Evolutionary conservation across 30 jellyfish, hydroid and myxozoan species (phyloP).

Genomic region (Sanderia malayensis): DNA sequence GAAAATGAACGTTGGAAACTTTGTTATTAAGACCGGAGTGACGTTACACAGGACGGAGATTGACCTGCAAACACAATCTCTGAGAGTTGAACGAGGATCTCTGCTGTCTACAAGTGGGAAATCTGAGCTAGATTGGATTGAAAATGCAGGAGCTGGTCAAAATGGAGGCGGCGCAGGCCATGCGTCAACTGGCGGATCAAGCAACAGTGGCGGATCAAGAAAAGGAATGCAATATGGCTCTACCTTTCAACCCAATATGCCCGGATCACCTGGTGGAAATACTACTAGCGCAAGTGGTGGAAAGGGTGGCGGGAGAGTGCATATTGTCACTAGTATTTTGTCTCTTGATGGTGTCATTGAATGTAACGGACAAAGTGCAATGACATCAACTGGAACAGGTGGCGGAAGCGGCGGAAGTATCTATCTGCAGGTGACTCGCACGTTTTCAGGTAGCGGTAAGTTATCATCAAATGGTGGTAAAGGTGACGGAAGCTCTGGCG

Average conservation of each 20-base stretch:
- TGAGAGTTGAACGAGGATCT: constrained; percentile 56
- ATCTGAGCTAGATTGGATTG: constrained; percentile 14
- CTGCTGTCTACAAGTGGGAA: constrained; percentile 44
- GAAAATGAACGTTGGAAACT: constrained; percentile 39
- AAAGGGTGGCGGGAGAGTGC: constrained; percentile 50
- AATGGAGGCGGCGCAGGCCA: constrained; percentile 61
- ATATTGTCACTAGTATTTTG: constrained; percentile 16
- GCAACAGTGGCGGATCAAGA: constrained; percentile 27
- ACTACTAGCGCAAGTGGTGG: constrained; percentile 37
- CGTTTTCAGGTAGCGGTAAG: constrained; percentile 48
- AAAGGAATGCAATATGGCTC: constrained; percentile 49
- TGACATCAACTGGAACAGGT: constrained; percentile 27
- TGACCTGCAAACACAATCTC: constrained; percentile 36
- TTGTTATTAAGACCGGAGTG: constrained; percentile 44
- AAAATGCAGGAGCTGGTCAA: constrained; percentile 11
- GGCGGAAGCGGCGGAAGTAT: constrained; percentile 73
- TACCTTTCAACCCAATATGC: constrained; percentile 11
- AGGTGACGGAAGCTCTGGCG: constrained; percentile 57
- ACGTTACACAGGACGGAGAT: constrained; percentile 26
- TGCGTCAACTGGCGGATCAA: constrained; percentile 57
- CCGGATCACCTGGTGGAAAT: constrained; percentile 61
- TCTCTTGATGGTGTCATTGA: constrained; percentile 33
- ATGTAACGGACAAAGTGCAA: constrained; percentile 50
- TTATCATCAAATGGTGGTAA: constrained; percentile 50
- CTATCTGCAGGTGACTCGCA: constrained; percentile 14